Conservation (phyloP, 2,888 invertebrate species). For the Carabus problematicus region DNA sequence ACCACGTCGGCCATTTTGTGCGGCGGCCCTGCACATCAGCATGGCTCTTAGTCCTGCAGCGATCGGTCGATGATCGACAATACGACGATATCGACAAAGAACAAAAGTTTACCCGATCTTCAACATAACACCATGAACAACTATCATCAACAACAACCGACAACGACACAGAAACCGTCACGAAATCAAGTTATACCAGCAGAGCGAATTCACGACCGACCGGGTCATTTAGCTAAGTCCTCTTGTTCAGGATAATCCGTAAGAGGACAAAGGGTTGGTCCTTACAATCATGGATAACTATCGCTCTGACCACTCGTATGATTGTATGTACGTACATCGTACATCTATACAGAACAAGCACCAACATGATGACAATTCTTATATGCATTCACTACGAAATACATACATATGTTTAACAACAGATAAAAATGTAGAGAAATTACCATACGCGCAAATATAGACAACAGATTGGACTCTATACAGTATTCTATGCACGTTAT, state of each 20-base stretch:
- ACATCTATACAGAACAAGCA: too few relatives aligned
- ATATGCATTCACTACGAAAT: too few relatives aligned
- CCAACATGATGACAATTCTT: too few relatives aligned
- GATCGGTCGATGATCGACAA: conserved; percentile 6
- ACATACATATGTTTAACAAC: too few relatives aligned
- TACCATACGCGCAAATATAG: too few relatives aligned
- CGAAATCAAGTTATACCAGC: conserved; percentile 11
- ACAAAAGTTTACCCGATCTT: conserved; percentile 3
- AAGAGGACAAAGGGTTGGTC: conserved; percentile 1
- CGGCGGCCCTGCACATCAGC: conserved; percentile 66
- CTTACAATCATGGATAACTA: too few relatives aligned
- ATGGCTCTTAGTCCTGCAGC: conserved; percentile 39
- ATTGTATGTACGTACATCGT: too few relatives aligned
- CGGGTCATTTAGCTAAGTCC: conserved; percentile 6
- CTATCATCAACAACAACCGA: conserved; percentile 16
- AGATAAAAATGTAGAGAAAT: too few relatives aligned
- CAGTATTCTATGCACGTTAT: too few relatives aligned
- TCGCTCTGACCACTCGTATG: too few relatives aligned
- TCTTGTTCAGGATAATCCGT: conserved; percentile 5
- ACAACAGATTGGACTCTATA: too few relatives aligned
- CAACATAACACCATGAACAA: neutral
- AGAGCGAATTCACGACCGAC: neutral
- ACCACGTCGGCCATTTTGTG: conserved; percentile 81
- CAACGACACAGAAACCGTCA: neutral
- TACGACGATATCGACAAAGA: neutral